Evolutionary conservation across 2,888 invertebrate species (phyloP).

Genomic region (Caenorhabditis imperialis): DNA sequence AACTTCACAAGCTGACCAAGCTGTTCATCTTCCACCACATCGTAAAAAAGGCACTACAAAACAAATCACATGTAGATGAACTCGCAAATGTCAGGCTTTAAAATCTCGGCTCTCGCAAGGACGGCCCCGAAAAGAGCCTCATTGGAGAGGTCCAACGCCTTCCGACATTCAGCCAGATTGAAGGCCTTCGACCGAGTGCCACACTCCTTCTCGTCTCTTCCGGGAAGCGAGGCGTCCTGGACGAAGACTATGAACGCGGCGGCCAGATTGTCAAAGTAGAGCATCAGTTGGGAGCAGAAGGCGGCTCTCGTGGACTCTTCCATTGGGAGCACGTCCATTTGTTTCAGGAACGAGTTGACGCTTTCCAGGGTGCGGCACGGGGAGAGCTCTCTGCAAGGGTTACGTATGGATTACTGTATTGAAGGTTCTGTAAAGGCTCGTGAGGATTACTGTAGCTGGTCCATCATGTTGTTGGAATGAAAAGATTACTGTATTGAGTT

Average conservation of each 20-base stretch:
- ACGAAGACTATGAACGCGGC: conserved; percentile 65
- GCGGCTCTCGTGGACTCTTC: conserved; percentile 66
- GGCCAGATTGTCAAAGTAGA: conserved; percentile 71
- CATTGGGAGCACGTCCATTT: conserved; percentile 66
- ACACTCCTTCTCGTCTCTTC: conserved; percentile 58
- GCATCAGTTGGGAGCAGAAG: conserved; percentile 70
- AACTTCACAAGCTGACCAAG: too few species aligned
- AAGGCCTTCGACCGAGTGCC: conserved; percentile 56
- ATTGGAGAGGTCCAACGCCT: conserved; percentile 60
- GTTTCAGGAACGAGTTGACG: conserved; percentile 62
- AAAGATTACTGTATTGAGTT: too few species aligned
- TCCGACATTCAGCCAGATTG: conserved; percentile 61
- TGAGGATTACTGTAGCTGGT: too few species aligned
- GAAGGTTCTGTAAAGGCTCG: too few species aligned
- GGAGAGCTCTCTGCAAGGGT: conserved; percentile 60
- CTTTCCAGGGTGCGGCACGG: conserved; percentile 54
- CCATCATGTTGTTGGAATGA: too few species aligned
- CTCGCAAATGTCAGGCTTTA: conserved; percentile 70
- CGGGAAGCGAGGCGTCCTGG: conserved; percentile 62
- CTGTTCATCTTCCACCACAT: too few species aligned
- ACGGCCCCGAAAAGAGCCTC: conserved; percentile 69
- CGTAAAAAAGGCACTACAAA: not conserved
- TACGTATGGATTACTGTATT: too few species aligned
- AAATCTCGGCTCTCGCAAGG: conserved; percentile 71
- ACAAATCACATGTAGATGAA: conserved; percentile 63